phyloP scores from a whole-genome alignment of 2,888 invertebrate genomes.

The Anaspis maculata region DNA sequence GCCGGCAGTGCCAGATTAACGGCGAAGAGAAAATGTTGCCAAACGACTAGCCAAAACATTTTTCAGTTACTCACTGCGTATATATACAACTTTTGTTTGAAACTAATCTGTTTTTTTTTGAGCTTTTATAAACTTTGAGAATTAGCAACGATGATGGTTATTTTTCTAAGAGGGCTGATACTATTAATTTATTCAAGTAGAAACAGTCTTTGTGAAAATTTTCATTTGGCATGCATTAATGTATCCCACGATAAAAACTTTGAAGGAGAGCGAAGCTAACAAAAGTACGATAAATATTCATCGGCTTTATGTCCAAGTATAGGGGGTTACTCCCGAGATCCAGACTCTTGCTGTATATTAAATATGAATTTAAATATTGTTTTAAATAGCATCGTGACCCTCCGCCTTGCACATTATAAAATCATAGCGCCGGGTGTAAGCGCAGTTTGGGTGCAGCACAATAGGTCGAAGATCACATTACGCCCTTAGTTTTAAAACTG shows the following conservation, averaged over 20 bases:
- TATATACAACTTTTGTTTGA: too few species aligned
- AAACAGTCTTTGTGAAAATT: background rate
- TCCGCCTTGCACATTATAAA: slow-evolving; percentile 28
- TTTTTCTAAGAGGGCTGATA: too few species aligned
- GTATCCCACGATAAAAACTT: slow-evolving; percentile 6
- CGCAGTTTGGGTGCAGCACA: slow-evolving; percentile 32
- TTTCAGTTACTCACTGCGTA: too few species aligned
- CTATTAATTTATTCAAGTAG: too few species aligned
- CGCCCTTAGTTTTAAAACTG: slow-evolving; percentile 35
- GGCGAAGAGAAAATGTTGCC: too few species aligned
- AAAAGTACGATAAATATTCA: slow-evolving; percentile 36
- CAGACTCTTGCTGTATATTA: slow-evolving; percentile 34
- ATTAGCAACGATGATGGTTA: too few species aligned
- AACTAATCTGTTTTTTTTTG: too few species aligned
- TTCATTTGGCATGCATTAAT: slow-evolving; percentile 8
- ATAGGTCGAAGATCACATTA: slow-evolving; percentile 29
- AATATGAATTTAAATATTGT: slow-evolving; percentile 39
- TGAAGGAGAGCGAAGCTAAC: slow-evolving; percentile 12
- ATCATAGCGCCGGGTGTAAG: too few species aligned
- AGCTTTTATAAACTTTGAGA: too few species aligned
- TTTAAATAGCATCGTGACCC: slow-evolving; percentile 31
- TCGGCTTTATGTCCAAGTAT: slow-evolving; percentile 23
- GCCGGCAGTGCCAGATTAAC: slow-evolving; percentile 3
- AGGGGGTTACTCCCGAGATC: slow-evolving; percentile 19
- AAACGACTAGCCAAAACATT: too few species aligned